Evolutionary conservation across 2,113 vertebrate genomes (phyloP).

Genomic region (Rhombomys opimus): DNA sequence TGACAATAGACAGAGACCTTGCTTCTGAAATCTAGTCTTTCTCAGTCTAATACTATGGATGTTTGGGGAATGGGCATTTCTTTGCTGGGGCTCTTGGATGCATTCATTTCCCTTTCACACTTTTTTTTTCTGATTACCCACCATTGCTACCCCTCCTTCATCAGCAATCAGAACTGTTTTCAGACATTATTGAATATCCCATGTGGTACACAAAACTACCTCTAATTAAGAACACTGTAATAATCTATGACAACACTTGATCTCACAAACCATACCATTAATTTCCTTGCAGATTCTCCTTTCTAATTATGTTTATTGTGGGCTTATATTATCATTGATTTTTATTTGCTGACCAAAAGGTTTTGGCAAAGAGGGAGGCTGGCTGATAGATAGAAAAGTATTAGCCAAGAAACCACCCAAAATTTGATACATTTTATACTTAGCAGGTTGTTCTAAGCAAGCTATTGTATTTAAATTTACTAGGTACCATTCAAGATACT

Average conservation of each 20-base stretch:
- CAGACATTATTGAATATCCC: not conserved
- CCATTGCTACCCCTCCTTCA: not conserved
- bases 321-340: constrained; percentile 19
- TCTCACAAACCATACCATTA: constrained; percentile 4
- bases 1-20: not conserved
- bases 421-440: not conserved
- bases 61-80: not conserved
- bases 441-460: not conserved
- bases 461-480: not conserved
- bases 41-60: not conserved
- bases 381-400: constrained; percentile 26
- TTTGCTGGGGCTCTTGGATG: not conserved
- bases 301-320: constrained; percentile 36
- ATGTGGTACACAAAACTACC: not conserved
- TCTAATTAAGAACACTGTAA: not conserved
- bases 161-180: not conserved
- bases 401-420: not conserved
- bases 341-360: constrained; percentile 57
- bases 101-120: not conserved
- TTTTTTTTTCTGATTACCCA: not conserved
- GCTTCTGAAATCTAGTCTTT: constrained; percentile 14
- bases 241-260: constrained; percentile 13
- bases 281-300: constrained; percentile 1
- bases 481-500: not conserved
- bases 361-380: not conserved